These are phyloP conservation scores for Melanotaenia trifasciata DNA, from an alignment of 2,797 vertebrate genomes.

Conservation along the genomic window DNA sequence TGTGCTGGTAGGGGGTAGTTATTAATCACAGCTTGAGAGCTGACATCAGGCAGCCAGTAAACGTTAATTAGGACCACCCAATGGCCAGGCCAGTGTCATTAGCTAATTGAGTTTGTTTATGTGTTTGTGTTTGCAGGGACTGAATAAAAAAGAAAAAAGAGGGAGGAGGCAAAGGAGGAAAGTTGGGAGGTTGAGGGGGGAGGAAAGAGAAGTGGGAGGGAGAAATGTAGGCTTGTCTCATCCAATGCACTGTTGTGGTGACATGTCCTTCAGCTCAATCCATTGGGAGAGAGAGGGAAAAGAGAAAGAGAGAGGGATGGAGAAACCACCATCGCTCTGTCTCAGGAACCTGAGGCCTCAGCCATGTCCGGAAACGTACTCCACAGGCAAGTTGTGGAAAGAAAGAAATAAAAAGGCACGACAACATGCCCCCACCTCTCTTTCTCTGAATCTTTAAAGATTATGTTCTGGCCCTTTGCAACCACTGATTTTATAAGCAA, in stretches of 20 bases:
- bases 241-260: slow-evolving; percentile 74
- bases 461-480: slow-evolving; percentile 17
- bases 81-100: slow-evolving; percentile 82
- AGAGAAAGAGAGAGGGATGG: slow-evolving; percentile 45
- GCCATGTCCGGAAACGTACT: slow-evolving; percentile 63
- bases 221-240: slow-evolving; percentile 69
- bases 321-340: slow-evolving; percentile 39
- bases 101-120: slow-evolving; percentile 88
- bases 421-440: slow-evolving; percentile 27
- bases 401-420: slow-evolving; percentile 51
- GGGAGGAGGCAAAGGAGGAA: slow-evolving; percentile 27
- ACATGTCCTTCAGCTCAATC: slow-evolving; percentile 82
- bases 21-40: slow-evolving; percentile 84
- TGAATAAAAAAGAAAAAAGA: slow-evolving; percentile 47
- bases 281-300: slow-evolving; percentile 55
- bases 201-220: slow-evolving; percentile 6
- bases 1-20: slow-evolving; percentile 58
- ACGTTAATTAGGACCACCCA: slow-evolving; percentile 85
- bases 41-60: slow-evolving; percentile 84
- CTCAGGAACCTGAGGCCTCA: slow-evolving; percentile 65
- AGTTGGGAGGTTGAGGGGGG: slow-evolving; percentile 22
- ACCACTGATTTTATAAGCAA: slow-evolving; percentile 34
- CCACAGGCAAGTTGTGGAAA: slow-evolving; percentile 59
- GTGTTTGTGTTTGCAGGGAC: slow-evolving; percentile 79
- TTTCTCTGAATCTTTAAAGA: slow-evolving; percentile 27